Conservation (phyloP, 2,888 invertebrate genomes). For the Chymomyza caudatula region DNA sequence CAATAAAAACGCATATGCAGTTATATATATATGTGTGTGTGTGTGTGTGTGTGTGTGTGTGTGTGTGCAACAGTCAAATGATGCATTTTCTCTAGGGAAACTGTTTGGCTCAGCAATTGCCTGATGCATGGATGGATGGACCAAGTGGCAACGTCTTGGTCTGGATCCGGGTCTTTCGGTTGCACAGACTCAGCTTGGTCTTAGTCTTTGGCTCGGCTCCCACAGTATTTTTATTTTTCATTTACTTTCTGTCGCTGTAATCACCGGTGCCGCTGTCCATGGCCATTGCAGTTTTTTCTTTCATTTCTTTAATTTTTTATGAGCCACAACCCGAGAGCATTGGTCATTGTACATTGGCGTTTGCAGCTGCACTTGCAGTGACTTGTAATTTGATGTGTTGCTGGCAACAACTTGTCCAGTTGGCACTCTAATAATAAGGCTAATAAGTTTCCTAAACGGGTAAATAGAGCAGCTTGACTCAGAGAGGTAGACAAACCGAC, state of each 20-base stretch:
- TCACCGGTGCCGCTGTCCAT: conserved; percentile 28
- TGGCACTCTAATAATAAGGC: conserved; percentile 44
- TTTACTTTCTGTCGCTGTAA: conserved; percentile 24
- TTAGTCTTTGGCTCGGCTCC: conserved; percentile 41
- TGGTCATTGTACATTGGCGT: conserved; percentile 23
- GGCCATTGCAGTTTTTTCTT: conserved; percentile 23
- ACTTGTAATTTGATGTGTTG: conserved; percentile 53
- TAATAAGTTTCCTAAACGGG: conserved; percentile 56
- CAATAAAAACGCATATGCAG: background rate
- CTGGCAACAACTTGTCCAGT: conserved; percentile 23
- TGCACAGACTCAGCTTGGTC: conserved; percentile 20
- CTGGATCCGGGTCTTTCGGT: conserved; percentile 20
- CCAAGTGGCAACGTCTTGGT: conserved; percentile 24
- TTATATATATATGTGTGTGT: no score
- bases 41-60: no score
- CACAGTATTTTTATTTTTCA: conserved; percentile 39
- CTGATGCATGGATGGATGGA: background rate
- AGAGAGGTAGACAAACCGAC: background rate
- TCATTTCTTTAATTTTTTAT: conserved; percentile 13
- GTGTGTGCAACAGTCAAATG: background rate
- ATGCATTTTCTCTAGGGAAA: conserved; percentile 56
- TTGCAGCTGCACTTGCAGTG: conserved; percentile 40
- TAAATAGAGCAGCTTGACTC: conserved; percentile 37
- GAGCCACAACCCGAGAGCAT: background rate
- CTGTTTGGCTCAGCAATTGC: conserved; percentile 49